phyloP scores from a whole-genome alignment of 2,113 vertebrate genomes.

The Odocoileus virginianus region DNA sequence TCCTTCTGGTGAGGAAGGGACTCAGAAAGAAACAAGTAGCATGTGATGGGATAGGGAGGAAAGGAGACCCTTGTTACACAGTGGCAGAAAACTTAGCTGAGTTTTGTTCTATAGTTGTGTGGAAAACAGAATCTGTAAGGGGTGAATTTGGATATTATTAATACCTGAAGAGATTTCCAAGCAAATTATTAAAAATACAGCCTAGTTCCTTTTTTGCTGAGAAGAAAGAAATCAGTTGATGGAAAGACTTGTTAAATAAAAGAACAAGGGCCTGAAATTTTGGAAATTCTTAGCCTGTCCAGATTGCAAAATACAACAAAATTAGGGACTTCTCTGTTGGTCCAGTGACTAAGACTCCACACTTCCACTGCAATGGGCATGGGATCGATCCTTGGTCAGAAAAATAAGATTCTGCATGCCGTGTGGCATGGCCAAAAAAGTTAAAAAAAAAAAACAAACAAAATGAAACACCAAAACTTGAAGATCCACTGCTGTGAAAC shows the following conservation, averaged over 20 bases:
- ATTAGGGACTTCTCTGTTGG: background rate
- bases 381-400: too few species aligned
- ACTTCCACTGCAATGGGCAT: too few species aligned
- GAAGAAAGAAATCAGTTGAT: background rate
- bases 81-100: background rate
- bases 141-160: background rate
- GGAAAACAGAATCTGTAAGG: background rate
- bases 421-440: too few species aligned
- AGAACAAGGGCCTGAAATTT: background rate
- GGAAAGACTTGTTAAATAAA: background rate
- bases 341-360: too few species aligned
- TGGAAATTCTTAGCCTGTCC: background rate
- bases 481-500: background rate
- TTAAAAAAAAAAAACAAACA: background rate
- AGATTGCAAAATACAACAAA: background rate
- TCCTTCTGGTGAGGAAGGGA: background rate
- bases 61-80: background rate
- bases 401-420: too few species aligned
- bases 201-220: background rate
- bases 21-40: background rate
- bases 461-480: background rate
- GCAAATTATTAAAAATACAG: background rate
- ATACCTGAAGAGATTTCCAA: background rate
- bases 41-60: background rate
- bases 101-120: background rate